Base-by-base conservation (phyloP, 1,140 invertebrate species). In the Trichonephila inaurata region DNA sequence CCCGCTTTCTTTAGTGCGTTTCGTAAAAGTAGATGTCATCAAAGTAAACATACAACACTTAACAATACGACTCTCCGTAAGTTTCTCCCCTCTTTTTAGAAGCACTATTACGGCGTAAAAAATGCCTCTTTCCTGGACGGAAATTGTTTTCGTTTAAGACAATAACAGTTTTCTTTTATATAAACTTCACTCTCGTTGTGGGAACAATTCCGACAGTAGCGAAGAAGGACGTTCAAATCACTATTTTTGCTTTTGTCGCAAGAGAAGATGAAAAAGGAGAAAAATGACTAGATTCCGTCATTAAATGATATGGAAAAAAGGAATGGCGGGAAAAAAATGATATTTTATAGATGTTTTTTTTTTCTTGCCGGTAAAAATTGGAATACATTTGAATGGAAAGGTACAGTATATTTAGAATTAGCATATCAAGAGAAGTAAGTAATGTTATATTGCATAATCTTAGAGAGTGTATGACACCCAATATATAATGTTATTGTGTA, bases 21-120 rank as follows among this genome's bases (percentile, higher is more conserved):
- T 21, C 21, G 18, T 28, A 88, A 33, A 88, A 64, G 86, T 88
- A 66, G 86, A 88, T 88, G 86, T 88, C 86, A 66, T 64, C 86
- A 88, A 33, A 88, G 61, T 64, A 88, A 88, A 40, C 86, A 88
- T 64, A 66, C 28, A 88, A 88, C 86, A 66, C 86, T 88, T 88
- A 87, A 87, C 85, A 87, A 87, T 64, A 64, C 60, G 86, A 64
- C 62, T 64, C 40, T 64, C 61, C 18, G 19, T 64, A 28, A 12
- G 64, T 60, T 61, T 10, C 7, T 16, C 28, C 28, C 28, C 0
- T 1, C 18, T 44, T 21, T 5, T 24, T 2, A 24, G 82, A 19
- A 61, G 51, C 0, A 24, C 33, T 19, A 19, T 51, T 82, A 69
- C n/a, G 64, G 64, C 64, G 64, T 51, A 82, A 82, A 58, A 58